These are phyloP conservation scores for Zootoca vivipara DNA, from an alignment of 2,113 vertebrate genomes.

Conservation along the genomic window DNA sequence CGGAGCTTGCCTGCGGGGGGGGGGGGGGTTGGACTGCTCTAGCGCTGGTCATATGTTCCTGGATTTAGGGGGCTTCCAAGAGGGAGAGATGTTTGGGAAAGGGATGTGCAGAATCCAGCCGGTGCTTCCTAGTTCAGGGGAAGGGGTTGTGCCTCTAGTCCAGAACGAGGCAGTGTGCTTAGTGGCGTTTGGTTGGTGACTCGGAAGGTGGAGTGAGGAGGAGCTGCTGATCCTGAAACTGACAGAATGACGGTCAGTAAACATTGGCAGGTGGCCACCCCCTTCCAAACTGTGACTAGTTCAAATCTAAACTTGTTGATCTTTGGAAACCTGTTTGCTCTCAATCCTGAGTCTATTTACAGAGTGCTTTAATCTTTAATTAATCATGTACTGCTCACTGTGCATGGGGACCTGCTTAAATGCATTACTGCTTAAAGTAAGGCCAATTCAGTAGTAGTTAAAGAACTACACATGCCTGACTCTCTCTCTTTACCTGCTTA, in stretches of 20 bases:
- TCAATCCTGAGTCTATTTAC: constrained; percentile 2
- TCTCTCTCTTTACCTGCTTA: background rate
- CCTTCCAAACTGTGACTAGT: background rate
- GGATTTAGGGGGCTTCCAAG: background rate
- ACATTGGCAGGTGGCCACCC: constrained; percentile 49
- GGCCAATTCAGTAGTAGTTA: background rate
- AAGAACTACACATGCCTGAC: background rate
- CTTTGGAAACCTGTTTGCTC: background rate
- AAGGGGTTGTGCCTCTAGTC: background rate
- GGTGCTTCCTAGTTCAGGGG: background rate
- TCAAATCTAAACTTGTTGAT: background rate
- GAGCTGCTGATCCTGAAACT: constrained; percentile 1
- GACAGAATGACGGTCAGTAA: constrained; percentile 47
- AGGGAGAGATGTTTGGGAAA: background rate
- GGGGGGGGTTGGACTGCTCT: too few relatives aligned
- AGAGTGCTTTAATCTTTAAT: constrained; percentile 37
- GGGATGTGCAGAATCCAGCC: background rate
- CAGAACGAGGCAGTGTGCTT: background rate
- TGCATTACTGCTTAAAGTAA: constrained; percentile 28
- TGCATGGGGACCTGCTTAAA: constrained; percentile 23
- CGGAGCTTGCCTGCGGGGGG: background rate
- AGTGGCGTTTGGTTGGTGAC: background rate
- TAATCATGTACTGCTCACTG: constrained; percentile 26
- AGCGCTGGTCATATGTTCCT: background rate
- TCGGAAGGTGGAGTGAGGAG: background rate